Conservation (phyloP, 2,797 vertebrate genomes). For the Protonibea diacanthus region DNA sequence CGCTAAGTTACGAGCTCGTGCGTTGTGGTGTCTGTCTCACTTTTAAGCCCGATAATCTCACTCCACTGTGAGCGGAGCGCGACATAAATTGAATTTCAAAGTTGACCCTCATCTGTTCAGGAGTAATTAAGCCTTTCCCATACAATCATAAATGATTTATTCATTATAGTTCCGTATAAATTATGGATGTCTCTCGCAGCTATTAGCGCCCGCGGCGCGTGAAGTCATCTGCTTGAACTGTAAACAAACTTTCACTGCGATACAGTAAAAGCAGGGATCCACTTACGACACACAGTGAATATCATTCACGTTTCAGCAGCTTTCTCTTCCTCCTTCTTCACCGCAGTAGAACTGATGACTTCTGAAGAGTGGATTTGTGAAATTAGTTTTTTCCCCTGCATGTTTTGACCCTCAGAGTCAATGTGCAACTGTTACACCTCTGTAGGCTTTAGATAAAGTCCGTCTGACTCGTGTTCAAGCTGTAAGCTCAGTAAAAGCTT, state of each 20-base stretch:
- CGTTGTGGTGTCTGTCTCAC: conserved; percentile 11
- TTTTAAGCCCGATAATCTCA: conserved; percentile 15
- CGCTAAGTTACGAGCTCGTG: background rate
- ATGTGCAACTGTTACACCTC: conserved; percentile 16
- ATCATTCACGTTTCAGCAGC: conserved; percentile 41
- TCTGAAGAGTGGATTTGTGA: conserved; percentile 34
- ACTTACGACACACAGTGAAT: background rate
- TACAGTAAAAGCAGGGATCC: background rate
- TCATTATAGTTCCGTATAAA: conserved; percentile 50
- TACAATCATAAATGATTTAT: conserved; percentile 62
- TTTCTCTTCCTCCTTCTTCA: conserved; percentile 31
- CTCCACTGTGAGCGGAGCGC: conserved; percentile 8
- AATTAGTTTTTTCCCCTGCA: conserved; percentile 9
- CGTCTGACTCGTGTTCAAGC: conserved; percentile 21
- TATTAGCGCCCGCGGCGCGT: conserved; percentile 27
- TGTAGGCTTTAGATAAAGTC: conserved; percentile 37
- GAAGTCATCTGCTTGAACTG: conserved; percentile 27
- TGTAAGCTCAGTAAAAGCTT: conserved; percentile 45
- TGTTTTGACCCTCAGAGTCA: conserved; percentile 33
- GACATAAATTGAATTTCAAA: conserved; percentile 56
- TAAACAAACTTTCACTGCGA: conserved; percentile 39
- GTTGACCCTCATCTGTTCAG: conserved; percentile 59
- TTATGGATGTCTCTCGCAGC: conserved; percentile 55
- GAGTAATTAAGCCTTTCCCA: conserved; percentile 53
- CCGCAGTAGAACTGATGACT: conserved; percentile 26